phyloP scores from a whole-genome alignment of 2,888 invertebrate genomes.

The Drosophila sordidapex region DNA sequence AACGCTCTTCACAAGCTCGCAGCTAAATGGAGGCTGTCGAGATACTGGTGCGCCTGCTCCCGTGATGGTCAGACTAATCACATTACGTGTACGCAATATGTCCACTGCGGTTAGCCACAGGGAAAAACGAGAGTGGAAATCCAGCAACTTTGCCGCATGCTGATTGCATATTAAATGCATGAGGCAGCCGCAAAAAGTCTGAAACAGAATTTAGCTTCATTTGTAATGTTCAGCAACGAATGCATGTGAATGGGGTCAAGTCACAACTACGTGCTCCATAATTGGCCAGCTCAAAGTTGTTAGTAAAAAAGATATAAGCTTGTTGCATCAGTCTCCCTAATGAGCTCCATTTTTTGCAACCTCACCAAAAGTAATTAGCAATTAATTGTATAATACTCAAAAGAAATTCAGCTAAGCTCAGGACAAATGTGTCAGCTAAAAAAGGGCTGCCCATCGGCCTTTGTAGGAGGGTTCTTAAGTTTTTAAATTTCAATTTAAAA shows the following conservation, averaged over 20 bases:
- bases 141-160: constrained; percentile 40
- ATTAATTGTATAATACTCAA: constrained; percentile 35
- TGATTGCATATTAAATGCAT: constrained; percentile 61
- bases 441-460: no score
- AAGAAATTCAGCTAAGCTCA: not conserved
- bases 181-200: constrained; percentile 17
- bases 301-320: constrained; percentile 12
- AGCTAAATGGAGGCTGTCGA: constrained; percentile 15
- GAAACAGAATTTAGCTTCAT: constrained; percentile 55
- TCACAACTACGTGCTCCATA: constrained; percentile 44
- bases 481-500: not conserved
- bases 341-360: constrained; percentile 11
- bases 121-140: constrained; percentile 6
- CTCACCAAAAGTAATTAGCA: constrained; percentile 38
- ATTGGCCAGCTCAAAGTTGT: not conserved
- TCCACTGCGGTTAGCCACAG: constrained; percentile 12
- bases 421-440: not conserved
- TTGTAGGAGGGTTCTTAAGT: not conserved
- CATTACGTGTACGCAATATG: constrained; percentile 66
- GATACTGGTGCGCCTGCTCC: constrained; percentile 19
- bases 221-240: constrained; percentile 30
- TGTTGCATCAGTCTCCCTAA: constrained; percentile 15
- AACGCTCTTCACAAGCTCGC: constrained; percentile 37
- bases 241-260: constrained; percentile 40
- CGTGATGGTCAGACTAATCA: constrained; percentile 45